Evolutionary conservation across 2,797 vertebrate genomes (phyloP).

Genomic region (Mus minutoides): DNA sequence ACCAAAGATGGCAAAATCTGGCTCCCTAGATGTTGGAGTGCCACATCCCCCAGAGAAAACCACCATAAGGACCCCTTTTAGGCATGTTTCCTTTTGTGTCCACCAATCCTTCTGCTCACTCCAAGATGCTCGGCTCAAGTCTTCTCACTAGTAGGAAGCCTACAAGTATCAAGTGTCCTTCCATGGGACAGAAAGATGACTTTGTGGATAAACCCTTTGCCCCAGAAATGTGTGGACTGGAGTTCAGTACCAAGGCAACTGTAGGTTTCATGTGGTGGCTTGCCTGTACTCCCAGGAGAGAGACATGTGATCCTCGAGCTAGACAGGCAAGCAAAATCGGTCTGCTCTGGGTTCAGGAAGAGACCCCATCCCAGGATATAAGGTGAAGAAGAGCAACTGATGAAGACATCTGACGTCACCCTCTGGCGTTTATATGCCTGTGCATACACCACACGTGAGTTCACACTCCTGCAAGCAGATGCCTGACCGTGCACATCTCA

Average conservation of each 20-base stretch:
- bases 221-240: neutral
- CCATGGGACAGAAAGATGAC: neutral
- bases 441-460: neutral
- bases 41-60: neutral
- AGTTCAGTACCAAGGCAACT: neutral
- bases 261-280: accelerated
- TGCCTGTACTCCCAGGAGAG: neutral
- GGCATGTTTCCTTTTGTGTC: neutral
- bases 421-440: neutral
- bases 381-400: neutral
- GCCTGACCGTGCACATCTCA: neutral
- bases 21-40: too few species aligned
- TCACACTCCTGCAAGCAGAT: too few species aligned
- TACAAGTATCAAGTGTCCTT: neutral
- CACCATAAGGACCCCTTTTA: neutral
- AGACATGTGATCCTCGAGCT: neutral
- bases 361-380: neutral
- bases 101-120: neutral
- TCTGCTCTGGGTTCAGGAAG: neutral
- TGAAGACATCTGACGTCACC: neutral
- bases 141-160: neutral
- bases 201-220: neutral
- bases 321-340: neutral
- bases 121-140: neutral
- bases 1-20: neutral